phyloP scores from a whole-genome alignment of 2,113 vertebrate species.

The Pseudopodoces humilis region DNA sequence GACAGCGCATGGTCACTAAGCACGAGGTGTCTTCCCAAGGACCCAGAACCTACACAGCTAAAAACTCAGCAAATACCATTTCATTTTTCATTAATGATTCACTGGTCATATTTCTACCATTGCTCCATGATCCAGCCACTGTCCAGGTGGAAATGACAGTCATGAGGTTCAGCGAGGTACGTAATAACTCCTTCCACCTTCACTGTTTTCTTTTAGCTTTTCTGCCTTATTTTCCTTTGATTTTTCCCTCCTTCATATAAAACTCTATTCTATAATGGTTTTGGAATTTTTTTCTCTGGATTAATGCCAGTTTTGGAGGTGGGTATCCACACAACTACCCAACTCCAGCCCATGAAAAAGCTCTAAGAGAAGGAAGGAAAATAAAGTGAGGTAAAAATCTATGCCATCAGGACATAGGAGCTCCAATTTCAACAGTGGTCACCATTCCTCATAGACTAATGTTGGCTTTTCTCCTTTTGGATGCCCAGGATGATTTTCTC shows the following conservation, averaged over 20 bases:
- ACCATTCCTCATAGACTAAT: neutral
- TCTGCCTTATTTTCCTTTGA: neutral
- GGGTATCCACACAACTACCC: neutral
- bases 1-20: neutral
- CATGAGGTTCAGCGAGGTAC: neutral
- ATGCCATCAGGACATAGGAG: neutral
- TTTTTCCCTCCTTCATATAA: neutral
- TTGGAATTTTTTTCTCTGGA: neutral
- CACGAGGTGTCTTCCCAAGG: neutral
- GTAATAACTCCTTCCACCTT: neutral
- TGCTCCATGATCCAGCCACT: neutral
- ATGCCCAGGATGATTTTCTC: neutral
- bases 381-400: neutral
- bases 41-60: neutral
- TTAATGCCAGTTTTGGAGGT: neutral
- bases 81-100: neutral
- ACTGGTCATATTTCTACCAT: neutral
- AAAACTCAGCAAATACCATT: neutral
- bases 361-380: neutral
- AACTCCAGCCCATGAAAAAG: neutral
- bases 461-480: neutral
- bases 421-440: neutral
- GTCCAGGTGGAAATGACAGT: neutral
- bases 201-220: neutral
- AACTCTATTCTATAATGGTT: neutral